These are phyloP conservation scores for Zhuqinia jingwanae DNA, from an alignment of 2,888 invertebrate genomes.

Conservation along the genomic window DNA sequence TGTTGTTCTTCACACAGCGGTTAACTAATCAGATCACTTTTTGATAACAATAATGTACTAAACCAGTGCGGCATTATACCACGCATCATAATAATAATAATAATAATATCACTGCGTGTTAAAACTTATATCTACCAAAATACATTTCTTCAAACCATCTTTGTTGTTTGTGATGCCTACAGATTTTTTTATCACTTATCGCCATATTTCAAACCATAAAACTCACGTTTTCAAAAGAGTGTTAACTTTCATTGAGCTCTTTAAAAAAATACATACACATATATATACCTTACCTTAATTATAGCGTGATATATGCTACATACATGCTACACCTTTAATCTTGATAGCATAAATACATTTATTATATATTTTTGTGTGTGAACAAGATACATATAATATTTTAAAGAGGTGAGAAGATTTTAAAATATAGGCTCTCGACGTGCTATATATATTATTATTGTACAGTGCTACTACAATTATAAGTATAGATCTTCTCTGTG, in stretches of 20 bases:
- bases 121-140: neutral
- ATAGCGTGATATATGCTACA: neutral
- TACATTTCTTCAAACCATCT: too few relatives aligned
- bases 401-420: neutral
- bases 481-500: too few relatives aligned
- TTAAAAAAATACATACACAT: neutral
- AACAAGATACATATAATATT: neutral
- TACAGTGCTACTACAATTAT: neutral
- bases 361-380: too few relatives aligned
- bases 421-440: too few relatives aligned
- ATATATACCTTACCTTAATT: neutral
- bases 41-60: neutral
- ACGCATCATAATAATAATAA: neutral
- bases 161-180: neutral
- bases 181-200: neutral
- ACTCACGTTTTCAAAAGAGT: neutral
- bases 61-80: neutral
- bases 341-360: neutral
- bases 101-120: too few relatives aligned
- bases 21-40: constrained; percentile 36
- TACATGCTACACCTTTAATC: neutral
- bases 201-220: neutral
- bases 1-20: constrained; percentile 30
- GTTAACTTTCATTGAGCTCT: constrained; percentile 12
- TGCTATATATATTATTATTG: too few relatives aligned